phyloP scores from a whole-genome alignment of 2,113 vertebrate species.

The Polypterus senegalus region DNA sequence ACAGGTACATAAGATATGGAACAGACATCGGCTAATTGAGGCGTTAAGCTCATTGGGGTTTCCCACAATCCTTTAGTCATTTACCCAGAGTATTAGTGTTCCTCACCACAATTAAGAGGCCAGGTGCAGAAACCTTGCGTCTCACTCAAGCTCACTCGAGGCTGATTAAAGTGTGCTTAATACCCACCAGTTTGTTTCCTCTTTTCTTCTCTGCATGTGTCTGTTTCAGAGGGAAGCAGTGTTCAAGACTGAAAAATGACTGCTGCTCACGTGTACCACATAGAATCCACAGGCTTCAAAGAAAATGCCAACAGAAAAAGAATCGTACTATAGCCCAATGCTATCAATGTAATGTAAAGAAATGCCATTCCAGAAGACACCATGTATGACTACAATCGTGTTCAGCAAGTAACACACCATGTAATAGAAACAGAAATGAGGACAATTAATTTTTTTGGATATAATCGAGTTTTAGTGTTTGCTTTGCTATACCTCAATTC shows the following conservation, averaged over 20 bases:
- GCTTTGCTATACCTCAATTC: too few relatives aligned
- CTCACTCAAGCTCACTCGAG: background rate
- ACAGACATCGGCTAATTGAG: background rate
- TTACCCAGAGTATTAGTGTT: slow-evolving; percentile 7
- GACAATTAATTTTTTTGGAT: too few relatives aligned
- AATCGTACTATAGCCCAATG: too few relatives aligned
- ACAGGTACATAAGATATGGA: slow-evolving; percentile 1
- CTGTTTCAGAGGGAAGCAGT: background rate
- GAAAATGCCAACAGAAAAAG: too few relatives aligned
- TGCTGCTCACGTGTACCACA: too few relatives aligned
- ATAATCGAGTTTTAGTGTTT: too few relatives aligned
- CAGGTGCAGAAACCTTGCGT: background rate
- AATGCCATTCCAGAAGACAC: too few relatives aligned
- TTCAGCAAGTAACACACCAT: too few relatives aligned
- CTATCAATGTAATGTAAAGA: too few relatives aligned
- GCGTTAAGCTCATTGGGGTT: background rate
- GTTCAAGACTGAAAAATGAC: background rate
- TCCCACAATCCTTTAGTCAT: slow-evolving; percentile 4
- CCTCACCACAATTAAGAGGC: background rate
- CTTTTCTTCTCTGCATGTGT: background rate
- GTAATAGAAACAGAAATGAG: too few relatives aligned
- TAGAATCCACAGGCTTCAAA: too few relatives aligned
- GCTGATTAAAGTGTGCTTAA: slow-evolving; percentile 3
- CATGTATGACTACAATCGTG: too few relatives aligned
- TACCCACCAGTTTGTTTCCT: background rate